phyloP scores from a whole-genome alignment of 2,113 vertebrate genomes.

The Plecotus auritus region DNA sequence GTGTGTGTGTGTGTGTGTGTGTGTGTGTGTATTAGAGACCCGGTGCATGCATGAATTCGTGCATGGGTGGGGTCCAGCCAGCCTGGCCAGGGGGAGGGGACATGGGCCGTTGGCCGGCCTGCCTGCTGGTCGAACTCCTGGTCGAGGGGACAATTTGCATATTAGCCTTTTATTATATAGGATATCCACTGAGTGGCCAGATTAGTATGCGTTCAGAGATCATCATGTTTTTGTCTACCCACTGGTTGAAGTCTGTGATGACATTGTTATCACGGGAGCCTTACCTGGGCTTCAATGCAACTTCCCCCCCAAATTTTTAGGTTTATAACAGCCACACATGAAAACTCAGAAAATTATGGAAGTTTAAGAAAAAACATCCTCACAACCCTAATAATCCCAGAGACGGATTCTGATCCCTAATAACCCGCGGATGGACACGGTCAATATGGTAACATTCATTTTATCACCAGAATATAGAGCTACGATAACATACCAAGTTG shows the following conservation, averaged over 20 bases:
- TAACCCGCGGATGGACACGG: not conserved
- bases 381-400: not conserved
- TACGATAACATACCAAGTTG: not conserved
- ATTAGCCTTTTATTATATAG: too few relatives aligned
- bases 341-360: not conserved
- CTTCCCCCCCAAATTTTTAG: not conserved
- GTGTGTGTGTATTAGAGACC: too few relatives aligned
- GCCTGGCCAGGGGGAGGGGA: too few relatives aligned
- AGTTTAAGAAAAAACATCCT: not conserved
- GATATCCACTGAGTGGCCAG: too few relatives aligned
- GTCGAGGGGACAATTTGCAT: too few relatives aligned
- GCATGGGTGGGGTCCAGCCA: too few relatives aligned
- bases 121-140: too few relatives aligned
- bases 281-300: not conserved
- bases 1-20: too few relatives aligned
- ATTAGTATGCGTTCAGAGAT: too few relatives aligned
- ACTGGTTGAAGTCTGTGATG: not conserved
- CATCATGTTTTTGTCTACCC: not conserved
- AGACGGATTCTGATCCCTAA: not conserved
- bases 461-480: not conserved
- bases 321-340: not conserved
- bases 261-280: not conserved
- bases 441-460: not conserved
- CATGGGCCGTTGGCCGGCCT: too few relatives aligned
- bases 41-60: too few relatives aligned